These are phyloP conservation scores for Notodonta dromedarius DNA, from an alignment of 2,888 invertebrate species.

Conservation along the genomic window DNA sequence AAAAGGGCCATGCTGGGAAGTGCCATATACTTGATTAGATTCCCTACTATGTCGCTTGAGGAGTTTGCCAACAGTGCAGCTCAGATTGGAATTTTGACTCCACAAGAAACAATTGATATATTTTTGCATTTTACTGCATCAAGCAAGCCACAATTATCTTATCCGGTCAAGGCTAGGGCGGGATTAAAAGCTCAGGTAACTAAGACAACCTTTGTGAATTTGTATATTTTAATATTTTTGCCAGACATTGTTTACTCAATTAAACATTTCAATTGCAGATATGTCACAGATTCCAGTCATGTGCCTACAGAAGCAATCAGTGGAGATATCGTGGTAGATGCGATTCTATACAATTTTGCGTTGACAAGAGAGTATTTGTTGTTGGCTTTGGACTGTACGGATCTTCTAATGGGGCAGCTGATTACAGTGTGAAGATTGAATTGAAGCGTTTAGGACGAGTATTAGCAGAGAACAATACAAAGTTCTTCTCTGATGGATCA, in stretches of 20 bases:
- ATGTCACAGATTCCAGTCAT: slow-evolving; percentile 97
- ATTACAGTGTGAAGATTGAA: slow-evolving; percentile 97
- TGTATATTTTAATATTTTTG: not conserved
- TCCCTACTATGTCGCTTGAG: slow-evolving; percentile 97
- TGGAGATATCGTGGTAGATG: slow-evolving; percentile 98
- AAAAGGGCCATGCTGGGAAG: slow-evolving; percentile 89
- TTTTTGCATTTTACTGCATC: slow-evolving; percentile 97
- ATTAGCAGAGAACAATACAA: slow-evolving; percentile 95
- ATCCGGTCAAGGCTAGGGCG: slow-evolving; percentile 91
- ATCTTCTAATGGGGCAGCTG: slow-evolving; percentile 97
- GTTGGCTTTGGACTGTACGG: slow-evolving; percentile 98
- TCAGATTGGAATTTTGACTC: slow-evolving; percentile 95
- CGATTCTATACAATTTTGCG: slow-evolving; percentile 98
- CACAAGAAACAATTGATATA: slow-evolving; percentile 97
- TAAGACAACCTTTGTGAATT: slow-evolving; percentile 7
- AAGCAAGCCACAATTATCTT: slow-evolving; percentile 92
- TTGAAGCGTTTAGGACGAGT: slow-evolving; percentile 94
- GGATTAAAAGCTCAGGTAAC: slow-evolving; percentile 94
- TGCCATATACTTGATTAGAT: slow-evolving; percentile 94
- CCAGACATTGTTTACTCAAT: not conserved
- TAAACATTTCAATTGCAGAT: slow-evolving; percentile 80
- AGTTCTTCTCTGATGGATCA: slow-evolving; percentile 98
- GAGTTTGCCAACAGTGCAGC: slow-evolving; percentile 97
- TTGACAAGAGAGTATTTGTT: slow-evolving; percentile 97
- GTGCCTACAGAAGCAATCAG: slow-evolving; percentile 98